These are phyloP conservation scores for Galemys pyrenaicus DNA, from an alignment of 2,113 vertebrate species.

Conservation along the genomic window DNA sequence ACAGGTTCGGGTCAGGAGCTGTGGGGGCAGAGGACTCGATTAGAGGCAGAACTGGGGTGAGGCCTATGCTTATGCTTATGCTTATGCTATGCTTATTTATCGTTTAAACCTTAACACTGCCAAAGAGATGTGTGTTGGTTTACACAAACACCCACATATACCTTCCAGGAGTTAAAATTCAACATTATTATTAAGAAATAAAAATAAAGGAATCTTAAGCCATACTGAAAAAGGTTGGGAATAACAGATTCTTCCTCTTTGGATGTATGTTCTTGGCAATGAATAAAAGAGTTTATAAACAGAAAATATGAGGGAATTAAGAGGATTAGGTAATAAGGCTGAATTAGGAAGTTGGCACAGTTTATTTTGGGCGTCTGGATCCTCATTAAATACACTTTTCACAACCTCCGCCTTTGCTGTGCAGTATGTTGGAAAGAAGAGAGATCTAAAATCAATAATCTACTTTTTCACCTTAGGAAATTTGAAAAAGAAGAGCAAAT, in stretches of 20 bases:
- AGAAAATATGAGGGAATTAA: not conserved
- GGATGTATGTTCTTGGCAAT: not conserved
- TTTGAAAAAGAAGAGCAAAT: not conserved
- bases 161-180: not conserved
- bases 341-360: not conserved
- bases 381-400: not conserved
- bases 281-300: not conserved
- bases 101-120: not conserved
- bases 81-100: not conserved
- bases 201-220: not conserved
- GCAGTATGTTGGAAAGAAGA: not conserved
- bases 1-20: not conserved
- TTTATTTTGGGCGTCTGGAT: not conserved
- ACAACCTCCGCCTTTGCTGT: not conserved
- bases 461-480: not conserved
- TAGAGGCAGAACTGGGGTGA: not conserved
- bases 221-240: not conserved
- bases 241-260: not conserved
- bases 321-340: constrained; percentile 8
- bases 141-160: not conserved
- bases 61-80: rapidly evolving
- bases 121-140: not conserved
- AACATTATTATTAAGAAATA: not conserved
- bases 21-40: not conserved
- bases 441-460: not conserved